These are phyloP conservation scores for Eurypyga helias DNA, from an alignment of 2,113 vertebrate species.

Conservation along the genomic window DNA sequence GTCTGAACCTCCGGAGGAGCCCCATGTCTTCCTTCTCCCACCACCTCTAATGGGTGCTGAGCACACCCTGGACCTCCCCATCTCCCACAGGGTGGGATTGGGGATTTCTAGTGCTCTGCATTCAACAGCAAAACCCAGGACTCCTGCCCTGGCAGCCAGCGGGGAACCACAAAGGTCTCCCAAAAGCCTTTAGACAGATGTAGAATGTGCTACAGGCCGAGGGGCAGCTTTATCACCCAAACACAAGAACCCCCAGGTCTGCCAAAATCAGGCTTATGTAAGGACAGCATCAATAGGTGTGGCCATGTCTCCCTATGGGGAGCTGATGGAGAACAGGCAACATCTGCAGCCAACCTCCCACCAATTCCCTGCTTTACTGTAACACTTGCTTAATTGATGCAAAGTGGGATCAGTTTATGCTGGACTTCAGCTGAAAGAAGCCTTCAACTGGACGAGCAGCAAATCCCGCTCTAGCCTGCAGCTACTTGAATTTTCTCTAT, in stretches of 20 bases:
- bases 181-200: rapidly evolving
- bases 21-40: background rate
- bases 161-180: background rate
- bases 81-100: background rate
- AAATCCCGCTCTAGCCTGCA: background rate
- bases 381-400: background rate
- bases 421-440: background rate
- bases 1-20: background rate
- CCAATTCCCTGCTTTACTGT: background rate
- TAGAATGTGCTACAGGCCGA: rapidly evolving
- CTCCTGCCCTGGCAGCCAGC: background rate
- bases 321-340: background rate
- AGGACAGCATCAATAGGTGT: background rate
- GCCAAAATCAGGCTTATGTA: background rate
- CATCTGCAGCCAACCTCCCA: background rate
- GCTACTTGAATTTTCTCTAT: slow-evolving; percentile 15
- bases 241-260: rapidly evolving
- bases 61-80: too few species aligned
- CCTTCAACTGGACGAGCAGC: background rate
- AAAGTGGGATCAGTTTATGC: background rate
- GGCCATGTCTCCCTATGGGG: background rate
- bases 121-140: background rate
- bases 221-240: background rate
- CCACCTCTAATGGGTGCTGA: background rate
- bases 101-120: background rate